phyloP scores from a whole-genome alignment of 2,888 invertebrate genomes.

The Timema podura region DNA sequence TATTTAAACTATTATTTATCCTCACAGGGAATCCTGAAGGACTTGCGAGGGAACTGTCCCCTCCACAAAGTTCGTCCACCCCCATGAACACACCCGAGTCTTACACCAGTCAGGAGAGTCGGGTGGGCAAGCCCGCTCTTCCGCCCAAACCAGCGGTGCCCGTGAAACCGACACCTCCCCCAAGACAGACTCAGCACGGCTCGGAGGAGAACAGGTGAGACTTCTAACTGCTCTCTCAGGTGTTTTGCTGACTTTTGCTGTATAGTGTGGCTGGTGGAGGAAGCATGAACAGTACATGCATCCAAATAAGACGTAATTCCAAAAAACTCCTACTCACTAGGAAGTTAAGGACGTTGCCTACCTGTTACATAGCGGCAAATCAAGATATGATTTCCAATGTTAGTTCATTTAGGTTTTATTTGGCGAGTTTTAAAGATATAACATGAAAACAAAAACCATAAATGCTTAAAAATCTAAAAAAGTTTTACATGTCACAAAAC shows the following conservation, averaged over 20 bases:
- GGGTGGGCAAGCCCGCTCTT: constrained; percentile 65
- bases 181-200: constrained; percentile 45
- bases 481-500: no score
- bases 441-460: no score
- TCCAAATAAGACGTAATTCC: not conserved
- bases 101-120: constrained; percentile 52
- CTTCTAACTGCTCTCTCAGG: not conserved
- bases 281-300: not conserved
- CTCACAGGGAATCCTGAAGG: constrained; percentile 20
- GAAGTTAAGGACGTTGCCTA: no score
- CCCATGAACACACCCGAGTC: constrained; percentile 50
- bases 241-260: not conserved
- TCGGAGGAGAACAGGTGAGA: not conserved
- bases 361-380: no score
- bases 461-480: no score
- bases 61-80: constrained; percentile 59
- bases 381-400: no score
- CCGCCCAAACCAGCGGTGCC: constrained; percentile 76
- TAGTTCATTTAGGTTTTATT: no score
- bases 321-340: no score
- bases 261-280: not conserved
- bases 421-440: no score
- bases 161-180: constrained; percentile 50
- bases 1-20: no score
- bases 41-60: constrained; percentile 46